These are phyloP conservation scores for Mayetiola destructor DNA, from an alignment of 2,888 invertebrate genomes.

Conservation along the genomic window DNA sequence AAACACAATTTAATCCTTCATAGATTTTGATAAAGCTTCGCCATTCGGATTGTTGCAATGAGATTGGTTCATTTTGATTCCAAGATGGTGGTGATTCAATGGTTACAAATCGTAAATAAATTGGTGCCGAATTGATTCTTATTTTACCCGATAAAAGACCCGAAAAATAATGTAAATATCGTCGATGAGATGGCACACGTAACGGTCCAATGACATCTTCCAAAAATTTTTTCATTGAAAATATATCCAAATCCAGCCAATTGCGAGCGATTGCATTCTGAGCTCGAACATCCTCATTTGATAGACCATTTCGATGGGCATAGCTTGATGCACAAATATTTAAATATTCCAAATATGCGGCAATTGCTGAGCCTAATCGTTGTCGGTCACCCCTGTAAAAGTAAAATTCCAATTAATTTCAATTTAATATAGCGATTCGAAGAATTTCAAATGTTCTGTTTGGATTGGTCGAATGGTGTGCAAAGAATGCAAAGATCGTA, in stretches of 20 bases:
- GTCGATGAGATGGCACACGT: constrained; percentile 58
- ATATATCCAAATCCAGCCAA: constrained; percentile 69
- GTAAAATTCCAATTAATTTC: not conserved
- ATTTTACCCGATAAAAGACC: constrained; percentile 79
- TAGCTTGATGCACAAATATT: constrained; percentile 60
- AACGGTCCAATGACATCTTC: constrained; percentile 63
- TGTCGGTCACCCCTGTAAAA: constrained; percentile 61
- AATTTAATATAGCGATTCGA: not conserved
- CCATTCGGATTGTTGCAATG: constrained; percentile 42
- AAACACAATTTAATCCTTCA: constrained; percentile 79
- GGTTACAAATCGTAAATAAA: constrained; percentile 74
- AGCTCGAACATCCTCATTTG: constrained; percentile 22
- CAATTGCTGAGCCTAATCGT: constrained; percentile 72
- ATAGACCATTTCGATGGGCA: constrained; percentile 29
- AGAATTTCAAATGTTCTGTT: not conserved
- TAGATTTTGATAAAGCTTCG: constrained; percentile 72
- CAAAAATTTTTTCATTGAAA: constrained; percentile 82
- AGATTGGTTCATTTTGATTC: constrained; percentile 34
- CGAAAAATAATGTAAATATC: constrained; percentile 86
- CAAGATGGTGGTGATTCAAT: constrained; percentile 77
- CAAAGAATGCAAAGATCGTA: not conserved
- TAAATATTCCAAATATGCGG: constrained; percentile 88
- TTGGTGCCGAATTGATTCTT: constrained; percentile 71
- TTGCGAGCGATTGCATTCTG: constrained; percentile 23
- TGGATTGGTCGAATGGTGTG: not conserved